Percentiles rank a stretch among this genome's conserved stretches.
phyloP scores from a whole-genome alignment of 1,140 invertebrate genomes.

The Penaeus indicus region DNA sequence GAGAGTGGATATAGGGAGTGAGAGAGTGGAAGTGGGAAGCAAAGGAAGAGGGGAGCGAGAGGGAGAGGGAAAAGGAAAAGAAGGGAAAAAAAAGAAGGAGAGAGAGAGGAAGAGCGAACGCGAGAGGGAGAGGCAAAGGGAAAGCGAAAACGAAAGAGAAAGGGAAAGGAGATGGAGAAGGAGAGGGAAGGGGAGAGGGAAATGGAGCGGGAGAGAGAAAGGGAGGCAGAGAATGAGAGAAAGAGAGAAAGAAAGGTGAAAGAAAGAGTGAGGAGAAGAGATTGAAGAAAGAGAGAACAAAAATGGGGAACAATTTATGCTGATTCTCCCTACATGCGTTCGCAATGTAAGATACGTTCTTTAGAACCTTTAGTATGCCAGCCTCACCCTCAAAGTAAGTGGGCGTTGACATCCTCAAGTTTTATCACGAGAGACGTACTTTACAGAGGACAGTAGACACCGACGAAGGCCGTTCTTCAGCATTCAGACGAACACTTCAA shows the following conservation, averaged over 20 bases:
- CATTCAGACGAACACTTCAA: no score
- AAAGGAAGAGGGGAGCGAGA: neutral
- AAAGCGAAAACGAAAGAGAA: neutral
- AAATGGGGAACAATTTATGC: neutral
- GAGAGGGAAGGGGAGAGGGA: neutral
- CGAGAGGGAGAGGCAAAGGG: neutral
- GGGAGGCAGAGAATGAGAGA: neutral
- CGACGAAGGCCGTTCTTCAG: no score
- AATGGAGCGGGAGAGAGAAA: conserved; percentile 5
- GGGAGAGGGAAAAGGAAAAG: neutral
- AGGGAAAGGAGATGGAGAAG: neutral
- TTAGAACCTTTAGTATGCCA: no score
- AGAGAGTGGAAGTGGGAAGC: neutral
- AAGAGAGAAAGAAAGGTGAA: neutral
- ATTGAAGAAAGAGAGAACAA: neutral
- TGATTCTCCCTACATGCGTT: no score
- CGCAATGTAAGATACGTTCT: no score
- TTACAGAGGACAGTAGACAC: no score
- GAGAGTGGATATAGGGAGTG: no score
- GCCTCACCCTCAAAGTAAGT: no score
- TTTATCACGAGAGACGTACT: no score
- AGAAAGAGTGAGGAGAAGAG: neutral
- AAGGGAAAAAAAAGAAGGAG: neutral
- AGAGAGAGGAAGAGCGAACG: neutral
- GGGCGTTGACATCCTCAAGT: no score